A percentile compares a stretch with the other conserved stretches of the same genome.
Evolutionary conservation across 2,797 vertebrate genomes (phyloP).

Genomic region (Todus mexicanus): DNA sequence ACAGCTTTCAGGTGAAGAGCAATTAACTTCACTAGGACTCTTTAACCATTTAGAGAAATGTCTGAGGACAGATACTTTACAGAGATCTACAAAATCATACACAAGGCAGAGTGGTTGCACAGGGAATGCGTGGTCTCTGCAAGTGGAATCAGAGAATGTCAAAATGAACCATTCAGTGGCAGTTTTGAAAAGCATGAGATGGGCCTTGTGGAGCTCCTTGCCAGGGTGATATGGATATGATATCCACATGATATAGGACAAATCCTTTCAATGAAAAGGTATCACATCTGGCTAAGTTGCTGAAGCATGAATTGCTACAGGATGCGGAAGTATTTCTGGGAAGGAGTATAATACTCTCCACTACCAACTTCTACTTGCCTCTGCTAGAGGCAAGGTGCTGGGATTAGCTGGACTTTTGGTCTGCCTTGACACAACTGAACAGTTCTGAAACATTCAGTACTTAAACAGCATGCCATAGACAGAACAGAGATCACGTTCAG

Average conservation of each 20-base stretch:
- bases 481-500: background rate
- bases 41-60: background rate
- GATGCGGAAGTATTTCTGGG: background rate
- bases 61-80: background rate
- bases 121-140: background rate
- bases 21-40: background rate
- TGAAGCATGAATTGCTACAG: background rate
- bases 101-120: background rate
- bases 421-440: background rate
- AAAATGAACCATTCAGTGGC: background rate
- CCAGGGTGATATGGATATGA: background rate
- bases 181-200: background rate
- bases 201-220: background rate
- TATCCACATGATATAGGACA: background rate
- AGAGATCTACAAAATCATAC: background rate
- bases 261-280: background rate
- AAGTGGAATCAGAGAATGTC: background rate
- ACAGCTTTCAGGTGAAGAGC: constrained; percentile 32
- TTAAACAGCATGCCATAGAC: background rate
- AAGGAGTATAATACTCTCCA: background rate
- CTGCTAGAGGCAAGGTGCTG: background rate
- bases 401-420: background rate
- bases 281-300: background rate
- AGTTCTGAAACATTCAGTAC: background rate
- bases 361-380: background rate